These are phyloP conservation scores for Cerastis rubricosa DNA, from an alignment of 2,888 invertebrate genomes.

Conservation along the genomic window DNA sequence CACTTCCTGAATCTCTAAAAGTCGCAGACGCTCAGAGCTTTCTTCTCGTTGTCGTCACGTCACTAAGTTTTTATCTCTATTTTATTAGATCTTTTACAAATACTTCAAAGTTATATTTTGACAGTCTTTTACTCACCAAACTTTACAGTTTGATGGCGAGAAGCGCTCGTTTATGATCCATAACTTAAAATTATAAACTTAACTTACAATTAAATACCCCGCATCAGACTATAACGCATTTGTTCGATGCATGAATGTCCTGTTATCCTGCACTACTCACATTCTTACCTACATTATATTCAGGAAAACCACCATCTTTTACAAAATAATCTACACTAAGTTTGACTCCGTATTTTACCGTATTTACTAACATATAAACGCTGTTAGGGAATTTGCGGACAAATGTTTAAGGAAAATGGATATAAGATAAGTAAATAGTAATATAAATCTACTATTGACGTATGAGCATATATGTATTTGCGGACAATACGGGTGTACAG, in stretches of 20 bases:
- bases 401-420: conserved; percentile 34
- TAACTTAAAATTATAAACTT: no score
- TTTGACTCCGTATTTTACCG: conserved; percentile 9
- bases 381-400: conserved; percentile 5
- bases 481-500: background rate
- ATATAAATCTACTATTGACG: conserved; percentile 9
- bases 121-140: no score
- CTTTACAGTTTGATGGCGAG: no score
- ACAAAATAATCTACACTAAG: background rate
- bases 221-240: no score
- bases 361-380: conserved; percentile 17
- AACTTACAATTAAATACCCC: no score
- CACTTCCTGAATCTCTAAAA: no score
- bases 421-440: conserved; percentile 9
- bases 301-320: conserved; percentile 11
- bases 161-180: no score
- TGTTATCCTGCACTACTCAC: background rate
- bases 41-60: no score
- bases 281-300: background rate
- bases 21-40: no score
- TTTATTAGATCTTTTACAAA: no score
- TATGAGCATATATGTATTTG: conserved; percentile 8
- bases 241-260: background rate
- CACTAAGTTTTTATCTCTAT: no score
- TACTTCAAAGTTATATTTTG: no score